Conservation (phyloP, 2,797 vertebrate species). For the Nannoperca obscura region DNA sequence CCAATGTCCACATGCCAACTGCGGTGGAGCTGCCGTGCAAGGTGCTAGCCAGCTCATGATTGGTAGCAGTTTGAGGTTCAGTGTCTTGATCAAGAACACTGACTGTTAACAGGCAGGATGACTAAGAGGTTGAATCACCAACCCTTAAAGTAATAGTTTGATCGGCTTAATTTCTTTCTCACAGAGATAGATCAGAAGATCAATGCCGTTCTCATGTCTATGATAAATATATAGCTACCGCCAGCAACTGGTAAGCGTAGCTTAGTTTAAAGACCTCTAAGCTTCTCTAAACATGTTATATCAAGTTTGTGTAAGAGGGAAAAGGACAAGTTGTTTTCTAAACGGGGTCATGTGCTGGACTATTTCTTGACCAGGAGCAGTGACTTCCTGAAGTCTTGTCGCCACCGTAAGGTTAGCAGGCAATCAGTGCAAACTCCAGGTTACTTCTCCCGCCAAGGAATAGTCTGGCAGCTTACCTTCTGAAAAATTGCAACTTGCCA, state of each 20-base stretch:
- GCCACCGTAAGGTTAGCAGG: neutral
- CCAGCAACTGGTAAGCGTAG: neutral
- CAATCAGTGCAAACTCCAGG: neutral
- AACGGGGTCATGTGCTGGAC: neutral
- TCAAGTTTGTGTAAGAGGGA: neutral
- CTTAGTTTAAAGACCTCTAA: neutral
- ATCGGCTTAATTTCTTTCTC: neutral
- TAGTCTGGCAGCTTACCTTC: neutral
- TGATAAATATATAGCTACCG: neutral
- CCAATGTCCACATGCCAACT: neutral
- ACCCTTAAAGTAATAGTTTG: neutral
- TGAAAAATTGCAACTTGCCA: neutral
- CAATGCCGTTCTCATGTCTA: neutral
- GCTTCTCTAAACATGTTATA: neutral
- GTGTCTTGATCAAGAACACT: neutral
- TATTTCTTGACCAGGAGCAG: neutral
- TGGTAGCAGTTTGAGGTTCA: slow-evolving; percentile 9
- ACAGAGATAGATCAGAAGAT: neutral
- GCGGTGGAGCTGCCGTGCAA: neutral
- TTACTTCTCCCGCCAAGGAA: neutral
- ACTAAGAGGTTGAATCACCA: neutral
- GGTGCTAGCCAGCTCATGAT: neutral
- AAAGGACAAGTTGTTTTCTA: neutral
- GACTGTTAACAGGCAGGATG: neutral
- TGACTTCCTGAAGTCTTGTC: neutral